Evolutionary conservation across 2,888 invertebrate species (phyloP).

Genomic region (Gryllus longicercus): DNA sequence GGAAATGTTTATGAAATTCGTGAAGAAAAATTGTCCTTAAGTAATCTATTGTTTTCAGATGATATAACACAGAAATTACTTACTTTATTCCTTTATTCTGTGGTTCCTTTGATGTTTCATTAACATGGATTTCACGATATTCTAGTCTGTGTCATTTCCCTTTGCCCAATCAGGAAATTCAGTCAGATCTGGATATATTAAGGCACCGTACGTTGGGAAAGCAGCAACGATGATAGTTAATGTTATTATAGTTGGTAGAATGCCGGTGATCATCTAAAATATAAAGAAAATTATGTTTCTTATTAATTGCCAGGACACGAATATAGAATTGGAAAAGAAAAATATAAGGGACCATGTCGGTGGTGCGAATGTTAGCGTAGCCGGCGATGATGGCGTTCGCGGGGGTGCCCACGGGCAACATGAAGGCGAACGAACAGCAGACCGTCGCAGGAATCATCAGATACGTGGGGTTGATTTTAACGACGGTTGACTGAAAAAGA

Average conservation of each 20-base stretch:
- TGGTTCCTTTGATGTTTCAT: too few species aligned
- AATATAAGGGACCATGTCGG: conserved; percentile 21
- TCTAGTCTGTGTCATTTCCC: too few species aligned
- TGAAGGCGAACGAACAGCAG: conserved; percentile 28
- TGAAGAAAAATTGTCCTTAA: too few species aligned
- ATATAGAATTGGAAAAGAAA: neutral
- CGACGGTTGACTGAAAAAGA: neutral
- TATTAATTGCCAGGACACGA: neutral
- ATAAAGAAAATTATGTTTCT: neutral
- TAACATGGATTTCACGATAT: too few species aligned
- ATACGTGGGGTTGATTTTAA: neutral
- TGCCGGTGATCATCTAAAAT: neutral
- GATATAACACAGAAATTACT: too few species aligned
- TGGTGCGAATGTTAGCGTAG: conserved; percentile 4
- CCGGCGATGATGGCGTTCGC: conserved; percentile 25
- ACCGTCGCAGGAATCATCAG: conserved; percentile 24
- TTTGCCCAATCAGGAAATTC: too few species aligned
- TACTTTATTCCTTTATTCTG: too few species aligned
- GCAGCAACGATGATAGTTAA: neutral
- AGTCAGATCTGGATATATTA: neutral
- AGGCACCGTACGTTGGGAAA: neutral
- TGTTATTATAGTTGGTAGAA: neutral
- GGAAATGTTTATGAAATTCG: too few species aligned
- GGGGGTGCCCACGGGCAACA: conserved; percentile 29
- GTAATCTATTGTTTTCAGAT: too few species aligned